Conservation (phyloP, 2,113 vertebrate species). For the human region DNA sequence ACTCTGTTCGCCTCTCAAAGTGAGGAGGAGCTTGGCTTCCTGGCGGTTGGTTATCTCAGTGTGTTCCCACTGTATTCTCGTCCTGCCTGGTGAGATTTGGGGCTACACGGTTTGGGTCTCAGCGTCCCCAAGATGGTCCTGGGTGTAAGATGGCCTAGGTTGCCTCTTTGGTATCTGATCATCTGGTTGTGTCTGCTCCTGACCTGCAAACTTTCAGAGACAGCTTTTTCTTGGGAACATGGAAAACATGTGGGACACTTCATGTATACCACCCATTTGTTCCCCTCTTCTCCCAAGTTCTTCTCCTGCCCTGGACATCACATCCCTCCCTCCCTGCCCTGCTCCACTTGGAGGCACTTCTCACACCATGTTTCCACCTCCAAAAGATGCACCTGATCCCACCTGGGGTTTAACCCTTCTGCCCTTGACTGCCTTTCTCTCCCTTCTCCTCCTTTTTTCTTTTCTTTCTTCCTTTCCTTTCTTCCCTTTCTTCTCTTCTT, state of each 20-base stretch:
- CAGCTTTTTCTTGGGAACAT: background rate
- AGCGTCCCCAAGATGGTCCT: background rate
- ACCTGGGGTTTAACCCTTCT: background rate
- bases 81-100: background rate
- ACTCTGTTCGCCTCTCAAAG: background rate
- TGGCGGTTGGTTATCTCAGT: background rate
- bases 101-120: background rate
- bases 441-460: background rate
- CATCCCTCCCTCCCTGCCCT: background rate
- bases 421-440: background rate
- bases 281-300: background rate
- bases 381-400: background rate
- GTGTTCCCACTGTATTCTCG: background rate
- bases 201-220: background rate
- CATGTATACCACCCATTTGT: background rate
- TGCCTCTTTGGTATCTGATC: background rate
- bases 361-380: fast-evolving
- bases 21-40: background rate
- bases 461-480: no score
- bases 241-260: background rate
- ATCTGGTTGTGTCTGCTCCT: background rate
- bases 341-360: background rate
- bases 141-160: background rate
- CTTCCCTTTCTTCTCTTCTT: no score
- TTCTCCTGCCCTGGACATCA: background rate